Evolutionary conservation across 2,113 vertebrate genomes (phyloP).

Genomic region (Micromys minutus): DNA sequence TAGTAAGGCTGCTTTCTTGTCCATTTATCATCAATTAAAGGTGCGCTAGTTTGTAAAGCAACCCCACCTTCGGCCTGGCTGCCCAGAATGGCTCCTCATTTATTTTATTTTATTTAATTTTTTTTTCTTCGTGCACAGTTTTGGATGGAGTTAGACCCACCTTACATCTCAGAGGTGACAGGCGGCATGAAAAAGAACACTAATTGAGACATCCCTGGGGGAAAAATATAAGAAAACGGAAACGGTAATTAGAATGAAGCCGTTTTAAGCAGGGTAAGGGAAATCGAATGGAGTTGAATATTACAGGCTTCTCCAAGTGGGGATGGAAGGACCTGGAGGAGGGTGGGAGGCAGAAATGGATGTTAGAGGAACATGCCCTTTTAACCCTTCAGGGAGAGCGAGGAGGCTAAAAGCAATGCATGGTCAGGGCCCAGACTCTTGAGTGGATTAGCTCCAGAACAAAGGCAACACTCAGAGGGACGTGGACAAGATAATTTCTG

Average conservation of each 20-base stretch:
- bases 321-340: constrained; percentile 68
- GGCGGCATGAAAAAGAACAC: constrained; percentile 86
- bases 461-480: constrained; percentile 30
- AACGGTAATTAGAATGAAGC: constrained; percentile 88
- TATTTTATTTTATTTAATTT: too few relatives aligned
- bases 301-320: constrained; percentile 82
- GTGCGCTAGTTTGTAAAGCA: constrained; percentile 86
- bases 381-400: background rate
- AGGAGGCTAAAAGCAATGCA: background rate
- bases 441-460: constrained; percentile 40
- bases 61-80: constrained; percentile 85
- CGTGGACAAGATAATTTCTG: fast-evolving
- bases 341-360: constrained; percentile 71
- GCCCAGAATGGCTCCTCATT: constrained; percentile 87
- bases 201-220: constrained; percentile 90
- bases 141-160: constrained; percentile 85
- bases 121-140: constrained; percentile 77
- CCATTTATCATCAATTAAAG: constrained; percentile 92
- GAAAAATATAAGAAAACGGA: constrained; percentile 85
- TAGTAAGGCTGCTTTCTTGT: constrained; percentile 87
- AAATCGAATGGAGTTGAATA: constrained; percentile 83
- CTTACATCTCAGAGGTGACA: constrained; percentile 88
- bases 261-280: constrained; percentile 85
- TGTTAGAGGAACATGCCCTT: constrained; percentile 60
- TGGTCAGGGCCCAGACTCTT: background rate